These are phyloP conservation scores for Bolborhynchus lineola DNA, from an alignment of 2,113 vertebrate species.

Conservation along the genomic window DNA sequence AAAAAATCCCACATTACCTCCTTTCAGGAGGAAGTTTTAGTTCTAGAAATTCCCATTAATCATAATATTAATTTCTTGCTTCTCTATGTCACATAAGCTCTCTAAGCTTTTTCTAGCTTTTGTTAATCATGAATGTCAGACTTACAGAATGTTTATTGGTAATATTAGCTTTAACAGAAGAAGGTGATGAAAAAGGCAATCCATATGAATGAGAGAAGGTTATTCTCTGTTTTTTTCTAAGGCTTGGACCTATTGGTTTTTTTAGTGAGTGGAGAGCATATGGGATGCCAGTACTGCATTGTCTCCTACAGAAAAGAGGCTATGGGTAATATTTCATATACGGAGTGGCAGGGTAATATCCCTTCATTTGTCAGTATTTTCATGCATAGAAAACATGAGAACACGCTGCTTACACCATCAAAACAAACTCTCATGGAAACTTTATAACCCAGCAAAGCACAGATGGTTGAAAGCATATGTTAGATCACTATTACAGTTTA, in stretches of 20 bases:
- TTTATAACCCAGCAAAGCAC: constrained; percentile 41
- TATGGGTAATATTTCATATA: neutral
- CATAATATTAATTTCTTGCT: neutral
- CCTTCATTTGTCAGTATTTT: constrained; percentile 11
- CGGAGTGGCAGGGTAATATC: neutral
- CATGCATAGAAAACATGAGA: neutral
- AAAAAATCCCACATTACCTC: neutral
- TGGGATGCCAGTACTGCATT: neutral
- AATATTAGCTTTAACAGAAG: neutral
- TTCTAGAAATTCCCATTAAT: neutral
- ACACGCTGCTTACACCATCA: constrained; percentile 51
- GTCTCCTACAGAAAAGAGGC: constrained; percentile 28
- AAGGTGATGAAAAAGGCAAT: neutral
- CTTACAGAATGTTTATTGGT: neutral
- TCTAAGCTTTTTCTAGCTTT: neutral
- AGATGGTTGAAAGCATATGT: constrained; percentile 39
- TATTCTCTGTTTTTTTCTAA: neutral
- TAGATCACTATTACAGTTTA: neutral
- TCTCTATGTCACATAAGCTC: neutral
- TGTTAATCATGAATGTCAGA: neutral
- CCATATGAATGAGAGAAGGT: neutral
- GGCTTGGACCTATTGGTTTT: neutral
- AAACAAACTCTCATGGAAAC: constrained; percentile 40
- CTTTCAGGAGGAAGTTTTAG: neutral
- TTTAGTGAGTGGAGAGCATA: neutral